Evolutionary conservation across 2,113 vertebrate genomes (phyloP), one percentile per base, ranked within the genome.

Genomic region (Rhea americana): DNA sequence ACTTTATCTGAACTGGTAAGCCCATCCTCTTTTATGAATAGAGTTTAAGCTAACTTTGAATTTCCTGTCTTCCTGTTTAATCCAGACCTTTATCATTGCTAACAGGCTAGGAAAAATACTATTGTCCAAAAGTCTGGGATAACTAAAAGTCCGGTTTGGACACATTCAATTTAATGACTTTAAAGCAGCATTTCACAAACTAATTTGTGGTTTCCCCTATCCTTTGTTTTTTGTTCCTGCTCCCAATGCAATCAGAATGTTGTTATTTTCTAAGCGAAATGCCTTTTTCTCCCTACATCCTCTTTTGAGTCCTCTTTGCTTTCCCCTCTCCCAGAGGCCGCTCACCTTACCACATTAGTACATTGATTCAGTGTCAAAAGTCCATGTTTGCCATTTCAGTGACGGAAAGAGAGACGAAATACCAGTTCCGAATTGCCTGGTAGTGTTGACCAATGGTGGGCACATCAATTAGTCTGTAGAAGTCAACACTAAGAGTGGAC

Each of bases 1-100:
- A 84, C 88, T 94, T 94, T 94, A 91, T 95, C 93, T 94, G 88
- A 93, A 70, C 53, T 81, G 74, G 56, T 86, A 94, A 94, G 88
- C 83, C 90, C 80, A 95, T 90, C 93, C 93, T 77, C 50, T 93
- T 75, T 92, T 84, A 84, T 94, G 95, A 96, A 95, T 93, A 93
- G 93, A 84, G 85, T 88, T 86, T 81, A 88, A 94, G 91, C 65
- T 95, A 94, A 96, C 93, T 95, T 95, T 90, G 93, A 93, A 91
- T 96, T 96, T 96, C 94, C 95, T 96, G 95, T 91, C 95, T 96
- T 96, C 94, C 96, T 96, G 94, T 96, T 96, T 96, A 95, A 96
- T 93, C 70, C 94, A 93, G 94, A 86, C 80, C 85, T 94, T 96
- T 95, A 94, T 96, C 95, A 93, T 93, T 89, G 80, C 87, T 88